Evolutionary conservation across 2,113 vertebrate species (phyloP), one percentile per base, ranked within the genome.

Genomic region (Fulica atra): DNA sequence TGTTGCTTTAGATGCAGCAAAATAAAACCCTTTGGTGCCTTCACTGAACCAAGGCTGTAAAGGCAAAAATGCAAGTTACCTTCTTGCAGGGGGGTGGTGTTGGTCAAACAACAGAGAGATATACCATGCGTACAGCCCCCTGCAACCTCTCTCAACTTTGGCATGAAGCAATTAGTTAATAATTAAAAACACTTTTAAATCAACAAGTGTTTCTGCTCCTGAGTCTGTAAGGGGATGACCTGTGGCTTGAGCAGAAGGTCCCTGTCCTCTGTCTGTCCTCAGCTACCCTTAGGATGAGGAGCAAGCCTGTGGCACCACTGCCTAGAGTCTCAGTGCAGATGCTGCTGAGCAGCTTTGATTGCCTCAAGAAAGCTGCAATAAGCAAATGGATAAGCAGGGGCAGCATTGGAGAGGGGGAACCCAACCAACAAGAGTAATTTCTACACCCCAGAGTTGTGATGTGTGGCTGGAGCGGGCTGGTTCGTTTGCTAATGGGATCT

Each of bases 91-190:
- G 40, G 14, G 81, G 15, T 86, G 65, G 24, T 57, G 60, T 4
- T 69, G 59, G 51, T 42, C 36, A 53, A 14, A 76, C 35, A 56
- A 7, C 1, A 1, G 24, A 21, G 38, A 0, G 0, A 9, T 12
- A 13, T 24, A 7, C 24, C 11, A 26, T 2, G 2, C 0, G 0
- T n/a, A 6, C 1, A 1, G 38, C 25, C 28, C 23, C 60, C 2
- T 7, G n/a, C 84, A 53, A 3, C 9, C 73, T 24, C 2, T 19
- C 56, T 87, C 59, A 66, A 13, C 46, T 76, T 53, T 36, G 60
- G 16, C 36, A n/a, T 26, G 36, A 76, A 31, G 25, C 26, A 51
- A 71, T 76, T 4, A 42, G 31, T 46, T 84, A 38, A 78, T 71
- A 10, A 65, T 61, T 73, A 63, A 81, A 70, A 57, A 10, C 10